A percentile compares a stretch with the other conserved stretches of the same genome.
phyloP scores from a whole-genome alignment of 2,113 vertebrate species.

The Syngnathus scovelli region DNA sequence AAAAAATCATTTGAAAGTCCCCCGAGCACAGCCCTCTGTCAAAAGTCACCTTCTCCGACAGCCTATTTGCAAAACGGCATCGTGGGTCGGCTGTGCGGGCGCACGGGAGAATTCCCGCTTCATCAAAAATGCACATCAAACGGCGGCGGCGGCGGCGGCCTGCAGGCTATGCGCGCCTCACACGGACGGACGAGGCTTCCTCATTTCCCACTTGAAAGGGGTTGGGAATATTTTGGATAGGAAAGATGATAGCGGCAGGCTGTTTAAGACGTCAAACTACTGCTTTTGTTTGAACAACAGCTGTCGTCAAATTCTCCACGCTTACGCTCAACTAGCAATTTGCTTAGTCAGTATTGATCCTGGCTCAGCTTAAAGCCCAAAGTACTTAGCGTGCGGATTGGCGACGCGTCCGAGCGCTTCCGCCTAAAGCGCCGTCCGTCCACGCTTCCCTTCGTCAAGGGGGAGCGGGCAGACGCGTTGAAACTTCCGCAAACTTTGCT shows the following conservation, averaged over 20 bases:
- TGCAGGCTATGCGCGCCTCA: slow-evolving; percentile 40
- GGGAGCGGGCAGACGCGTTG: not conserved
- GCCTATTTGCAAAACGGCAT: slow-evolving; percentile 46
- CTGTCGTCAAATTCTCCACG: not conserved
- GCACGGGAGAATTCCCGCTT: slow-evolving; percentile 56
- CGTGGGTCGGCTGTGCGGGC: slow-evolving; percentile 43
- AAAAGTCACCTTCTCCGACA: slow-evolving; percentile 38
- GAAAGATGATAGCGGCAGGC: slow-evolving; percentile 36
- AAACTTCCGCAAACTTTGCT: slow-evolving; percentile 11
- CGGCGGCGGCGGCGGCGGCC: slow-evolving; percentile 18
- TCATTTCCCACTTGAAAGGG: slow-evolving; percentile 50
- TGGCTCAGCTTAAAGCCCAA: slow-evolving; percentile 14
- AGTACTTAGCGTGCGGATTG: not conserved
- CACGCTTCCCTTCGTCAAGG: slow-evolving; percentile 9
- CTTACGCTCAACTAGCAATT: not conserved
- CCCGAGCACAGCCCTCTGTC: not conserved
- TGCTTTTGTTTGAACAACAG: not conserved
- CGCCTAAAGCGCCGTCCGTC: slow-evolving; percentile 10
- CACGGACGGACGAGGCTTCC: slow-evolving; percentile 25
- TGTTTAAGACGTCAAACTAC: slow-evolving; percentile 29
- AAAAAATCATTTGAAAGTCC: slow-evolving; percentile 1
- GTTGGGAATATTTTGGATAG: slow-evolving; percentile 43
- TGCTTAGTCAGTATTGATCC: not conserved
- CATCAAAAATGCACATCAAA: slow-evolving; percentile 66
- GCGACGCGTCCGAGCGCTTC: not conserved